Evolutionary conservation across 2,113 vertebrate species (phyloP).

Genomic region (Macaca nemestrina): DNA sequence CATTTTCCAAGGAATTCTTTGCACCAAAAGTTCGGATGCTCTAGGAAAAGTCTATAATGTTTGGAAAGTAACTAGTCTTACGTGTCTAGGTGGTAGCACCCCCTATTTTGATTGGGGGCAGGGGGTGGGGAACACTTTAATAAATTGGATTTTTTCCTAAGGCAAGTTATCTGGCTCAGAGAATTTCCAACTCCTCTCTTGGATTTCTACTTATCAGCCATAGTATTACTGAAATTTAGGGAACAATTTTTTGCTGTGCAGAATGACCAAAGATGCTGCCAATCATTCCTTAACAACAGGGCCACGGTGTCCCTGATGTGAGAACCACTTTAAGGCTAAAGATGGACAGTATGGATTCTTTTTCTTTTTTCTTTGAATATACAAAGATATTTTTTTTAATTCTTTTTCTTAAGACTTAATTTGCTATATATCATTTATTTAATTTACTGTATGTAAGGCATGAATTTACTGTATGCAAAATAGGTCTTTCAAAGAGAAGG

Average conservation of each 20-base stretch:
- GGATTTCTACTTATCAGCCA: background rate
- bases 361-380: background rate
- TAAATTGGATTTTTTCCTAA: background rate
- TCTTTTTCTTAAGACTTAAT: background rate
- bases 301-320: fast-evolving
- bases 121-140: background rate
- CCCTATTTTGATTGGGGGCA: background rate
- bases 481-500: background rate
- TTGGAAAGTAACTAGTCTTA: background rate
- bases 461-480: background rate
- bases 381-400: too few relatives aligned
- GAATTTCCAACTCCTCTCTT: background rate
- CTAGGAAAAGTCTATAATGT: background rate
- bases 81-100: background rate
- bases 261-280: background rate
- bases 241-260: background rate
- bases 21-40: slow-evolving; percentile 43
- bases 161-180: background rate
- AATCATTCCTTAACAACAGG: background rate
- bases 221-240: background rate
- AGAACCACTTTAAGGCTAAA: background rate
- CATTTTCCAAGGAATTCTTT: background rate
- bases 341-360: background rate
- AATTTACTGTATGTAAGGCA: background rate
- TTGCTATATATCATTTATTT: background rate